Evolutionary conservation across 1,140 invertebrate species (phyloP), one percentile per base, ranked within the genome.

Genomic region (Armadillidium nasatum): DNA sequence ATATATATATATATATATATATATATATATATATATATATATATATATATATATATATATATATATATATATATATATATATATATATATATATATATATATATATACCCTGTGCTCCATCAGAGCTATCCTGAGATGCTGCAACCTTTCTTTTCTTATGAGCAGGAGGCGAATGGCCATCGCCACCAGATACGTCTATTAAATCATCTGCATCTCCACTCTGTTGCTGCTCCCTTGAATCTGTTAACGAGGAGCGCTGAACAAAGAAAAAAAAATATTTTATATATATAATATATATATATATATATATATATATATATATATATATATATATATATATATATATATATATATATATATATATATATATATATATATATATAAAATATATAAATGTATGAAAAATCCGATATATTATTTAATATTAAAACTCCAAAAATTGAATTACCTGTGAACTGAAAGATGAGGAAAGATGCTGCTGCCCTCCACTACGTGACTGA

Each of bases 401-500:
- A n/a, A 4, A n/a, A 50, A 67, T 10, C 23, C 11, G 19, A 10
- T 11, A 33, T 71, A 10, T 19, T 44, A 44, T 44, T 4, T 21
- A 21, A n/a, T 19, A 43, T 54, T 15, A 45, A 4, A 19, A n/a
- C n/a, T n/a, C n/a, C n/a, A n/a, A n/a, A n/a, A n/a, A n/a, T n/a
- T n/a, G n/a, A 74, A 68, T 22, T 22, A 80, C 79, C 74, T 80
- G 79, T 60, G 79, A 78, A 44, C 79, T 76, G 44, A 78, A 45
- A 60, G 72, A 66, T 19, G 78, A 75, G 10, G 68, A 67, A 44
- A 71, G 44, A 71, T 73, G 75, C 44, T 76, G 75, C n/a, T n/a
- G n/a, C n/a, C n/a, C n/a, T 19, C 75, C 46, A 71, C 79, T 69
- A 10, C 46, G 9, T n/a, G n/a, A n/a, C 44, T 76, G 78, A 76